Base-by-base conservation (phyloP, 2,888 invertebrate genomes). In the Xestia sexstrigata region DNA sequence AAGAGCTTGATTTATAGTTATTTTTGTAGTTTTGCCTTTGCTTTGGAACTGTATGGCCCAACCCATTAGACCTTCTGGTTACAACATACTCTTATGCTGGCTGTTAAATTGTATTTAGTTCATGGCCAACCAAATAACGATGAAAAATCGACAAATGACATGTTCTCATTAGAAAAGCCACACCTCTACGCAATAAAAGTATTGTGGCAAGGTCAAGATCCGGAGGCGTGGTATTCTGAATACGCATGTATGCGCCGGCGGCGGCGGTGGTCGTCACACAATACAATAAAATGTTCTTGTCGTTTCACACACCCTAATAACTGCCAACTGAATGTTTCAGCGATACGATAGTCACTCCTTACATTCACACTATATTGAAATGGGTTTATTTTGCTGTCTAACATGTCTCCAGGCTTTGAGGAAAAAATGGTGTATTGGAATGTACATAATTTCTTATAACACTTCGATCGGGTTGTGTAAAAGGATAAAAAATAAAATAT, bases 281-380 rank as follows among this genome's bases (percentile, higher is more conserved):
- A 76, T 55, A 80, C 62, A 79, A 73, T 58, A 74, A 67, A 83
- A 65, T 26, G 39, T 58, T 70, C 42, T 26, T 70, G 60, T 76
- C 70, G 58, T 66, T 60, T 67, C 49, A 26, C 73, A 73, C 80
- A 49, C 62, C 62, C 70, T 58, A 72, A 83, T 82, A 79, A 49
- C 42, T 79, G 82, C 70, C 71, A 75, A 65, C 70, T 23, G 58
- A 68, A 74, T 79, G 79, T 74, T 74, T 63, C 58, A 65, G 45
- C 49, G 26, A 72, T 74, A 79, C 45, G 52, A 39, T 66, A 81
- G 67, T 74, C 68, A 75, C 47, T 83, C 62, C 39, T 70, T 52
- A 70, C 20, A 26, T 49, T 49, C 60, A 58, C 30, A 70, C 35
- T 75, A 58, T 76, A 79, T 79, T 76, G 62, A 76, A 71, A 72